These are phyloP conservation scores for Thysanoteuthis rhombus DNA, from an alignment of 2,888 invertebrate species.

Conservation along the genomic window DNA sequence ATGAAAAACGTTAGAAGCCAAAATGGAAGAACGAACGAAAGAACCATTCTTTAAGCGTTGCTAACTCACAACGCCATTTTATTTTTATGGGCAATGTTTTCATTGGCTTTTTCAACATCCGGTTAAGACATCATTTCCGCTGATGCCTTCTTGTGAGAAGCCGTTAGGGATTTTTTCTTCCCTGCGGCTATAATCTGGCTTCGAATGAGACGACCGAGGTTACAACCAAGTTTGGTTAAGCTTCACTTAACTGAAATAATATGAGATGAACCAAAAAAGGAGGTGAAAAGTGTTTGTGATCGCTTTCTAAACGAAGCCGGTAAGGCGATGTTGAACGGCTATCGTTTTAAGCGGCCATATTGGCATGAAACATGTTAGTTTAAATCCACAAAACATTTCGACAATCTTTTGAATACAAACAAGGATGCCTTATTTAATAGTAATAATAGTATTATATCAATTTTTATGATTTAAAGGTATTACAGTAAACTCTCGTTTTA, in stretches of 20 bases:
- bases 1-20: not conserved
- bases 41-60: not conserved
- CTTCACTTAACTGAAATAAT: not conserved
- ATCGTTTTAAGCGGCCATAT: not conserved
- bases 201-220: not conserved
- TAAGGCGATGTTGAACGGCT: not conserved
- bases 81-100: not conserved
- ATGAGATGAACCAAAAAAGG: not conserved
- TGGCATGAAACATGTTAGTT: not conserved
- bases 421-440: not conserved
- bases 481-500: too few species aligned
- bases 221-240: not conserved
- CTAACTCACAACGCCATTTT: not conserved
- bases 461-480: too few species aligned
- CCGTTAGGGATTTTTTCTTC: not conserved
- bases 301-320: not conserved
- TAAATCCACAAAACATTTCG: not conserved
- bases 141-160: not conserved
- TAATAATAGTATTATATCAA: not conserved
- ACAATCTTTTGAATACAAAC: not conserved
- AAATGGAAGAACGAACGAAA: not conserved
- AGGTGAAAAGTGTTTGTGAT: not conserved
- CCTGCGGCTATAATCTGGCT: not conserved
- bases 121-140: conserved; percentile 31
- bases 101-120: conserved; percentile 29